Evolutionary conservation across 2,888 invertebrate genomes (phyloP).

Genomic region (Hypselothyrea guttata): DNA sequence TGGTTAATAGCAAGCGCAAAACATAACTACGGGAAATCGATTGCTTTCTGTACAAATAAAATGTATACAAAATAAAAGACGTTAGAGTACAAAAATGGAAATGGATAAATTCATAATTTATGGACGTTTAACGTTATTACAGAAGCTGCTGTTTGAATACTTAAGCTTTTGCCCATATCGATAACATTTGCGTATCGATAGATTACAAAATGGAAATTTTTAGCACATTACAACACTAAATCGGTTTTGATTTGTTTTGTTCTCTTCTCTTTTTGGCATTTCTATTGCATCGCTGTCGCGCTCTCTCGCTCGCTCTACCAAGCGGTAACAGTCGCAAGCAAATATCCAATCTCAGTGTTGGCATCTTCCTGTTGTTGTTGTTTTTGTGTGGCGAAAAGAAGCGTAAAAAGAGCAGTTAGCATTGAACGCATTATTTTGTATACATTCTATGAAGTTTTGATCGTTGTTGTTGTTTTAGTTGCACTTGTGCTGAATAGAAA

Average conservation of each 20-base stretch:
- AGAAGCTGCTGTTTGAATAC: slow-evolving; percentile 31
- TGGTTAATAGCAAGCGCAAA: slow-evolving; percentile 65
- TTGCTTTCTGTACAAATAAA: slow-evolving; percentile 50
- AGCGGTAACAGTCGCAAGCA: slow-evolving; percentile 86
- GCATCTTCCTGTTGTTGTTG: slow-evolving; percentile 85
- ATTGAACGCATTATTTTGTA: slow-evolving; percentile 67
- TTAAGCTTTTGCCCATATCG: slow-evolving; percentile 1
- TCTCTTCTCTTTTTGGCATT: slow-evolving; percentile 56
- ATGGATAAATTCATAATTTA: neutral
- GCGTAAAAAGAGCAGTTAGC: slow-evolving; percentile 65
- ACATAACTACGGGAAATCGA: slow-evolving; percentile 26
- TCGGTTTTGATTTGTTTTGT: slow-evolving; percentile 15
- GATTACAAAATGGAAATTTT: slow-evolving; percentile 19
- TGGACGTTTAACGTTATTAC: slow-evolving; percentile 45
- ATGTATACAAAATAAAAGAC: slow-evolving; percentile 70
- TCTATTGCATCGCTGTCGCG: too few relatives aligned
- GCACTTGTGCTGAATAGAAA: slow-evolving; percentile 15
- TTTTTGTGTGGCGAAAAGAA: slow-evolving; percentile 34
- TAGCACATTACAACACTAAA: slow-evolving; percentile 43
- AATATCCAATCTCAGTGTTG: slow-evolving; percentile 86
- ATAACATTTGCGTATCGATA: slow-evolving; percentile 11
- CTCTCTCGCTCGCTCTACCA: slow-evolving; percentile 80
- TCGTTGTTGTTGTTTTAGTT: slow-evolving; percentile 19
- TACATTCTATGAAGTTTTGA: slow-evolving; percentile 42
- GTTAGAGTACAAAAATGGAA: slow-evolving; percentile 24